phyloP scores from a whole-genome alignment of 2,888 invertebrate species.

The Therioaphis trifolii region DNA sequence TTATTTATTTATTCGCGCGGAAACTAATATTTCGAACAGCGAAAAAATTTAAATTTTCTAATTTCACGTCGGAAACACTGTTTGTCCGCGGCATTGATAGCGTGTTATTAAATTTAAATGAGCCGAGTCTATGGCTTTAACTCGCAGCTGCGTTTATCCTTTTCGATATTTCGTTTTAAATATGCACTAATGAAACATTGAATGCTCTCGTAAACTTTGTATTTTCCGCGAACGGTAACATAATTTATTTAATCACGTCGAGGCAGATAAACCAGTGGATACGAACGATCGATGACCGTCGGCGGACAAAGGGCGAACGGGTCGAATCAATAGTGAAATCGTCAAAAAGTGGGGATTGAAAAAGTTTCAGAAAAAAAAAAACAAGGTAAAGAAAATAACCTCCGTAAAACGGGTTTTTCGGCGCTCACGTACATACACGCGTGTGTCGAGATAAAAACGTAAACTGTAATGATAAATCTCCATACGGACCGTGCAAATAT shows the following conservation, averaged over 20 bases:
- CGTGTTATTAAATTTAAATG: too few relatives aligned
- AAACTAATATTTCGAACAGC: too few relatives aligned
- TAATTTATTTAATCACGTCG: slow-evolving; percentile 9
- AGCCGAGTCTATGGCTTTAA: too few relatives aligned
- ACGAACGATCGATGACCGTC: slow-evolving; percentile 30
- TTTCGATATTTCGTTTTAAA: background rate
- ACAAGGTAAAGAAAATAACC: too few relatives aligned
- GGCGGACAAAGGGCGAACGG: background rate
- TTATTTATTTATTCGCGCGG: too few relatives aligned
- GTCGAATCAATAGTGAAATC: slow-evolving; percentile 30
- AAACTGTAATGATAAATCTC: slow-evolving; percentile 33
- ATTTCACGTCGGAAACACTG: too few relatives aligned
- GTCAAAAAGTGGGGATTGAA: background rate
- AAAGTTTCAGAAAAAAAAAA: slow-evolving; percentile 15
- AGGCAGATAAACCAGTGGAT: background rate
- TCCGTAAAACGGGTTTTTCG: background rate
- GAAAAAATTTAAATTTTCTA: too few relatives aligned
- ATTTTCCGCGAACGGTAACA: background rate
- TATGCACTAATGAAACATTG: background rate
- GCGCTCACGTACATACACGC: background rate
- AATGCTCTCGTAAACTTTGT: background rate
- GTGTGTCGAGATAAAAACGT: background rate
- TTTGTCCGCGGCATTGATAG: too few relatives aligned
- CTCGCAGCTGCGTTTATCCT: too few relatives aligned
- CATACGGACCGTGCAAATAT: slow-evolving; percentile 5